Percentiles rank a stretch among this genome's conserved stretches.
Evolutionary conservation across 2,113 vertebrate genomes (phyloP).

Genomic region (Turdus rufiventris): DNA sequence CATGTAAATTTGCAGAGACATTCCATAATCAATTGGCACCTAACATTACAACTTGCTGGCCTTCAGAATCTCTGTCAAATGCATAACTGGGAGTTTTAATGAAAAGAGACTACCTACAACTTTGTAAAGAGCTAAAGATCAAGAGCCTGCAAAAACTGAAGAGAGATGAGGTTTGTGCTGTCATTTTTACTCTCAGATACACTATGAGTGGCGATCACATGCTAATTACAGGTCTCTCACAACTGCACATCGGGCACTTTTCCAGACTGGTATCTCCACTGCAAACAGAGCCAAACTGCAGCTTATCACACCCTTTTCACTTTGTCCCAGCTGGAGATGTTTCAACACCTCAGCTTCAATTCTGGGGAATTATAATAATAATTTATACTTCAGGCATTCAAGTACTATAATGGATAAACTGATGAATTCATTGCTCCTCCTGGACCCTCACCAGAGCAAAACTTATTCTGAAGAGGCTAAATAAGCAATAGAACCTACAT

Average conservation of each 20-base stretch:
- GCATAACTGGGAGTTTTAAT: neutral
- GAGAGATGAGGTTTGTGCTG: neutral
- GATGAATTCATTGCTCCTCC: neutral
- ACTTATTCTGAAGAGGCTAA: neutral
- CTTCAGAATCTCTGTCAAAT: neutral
- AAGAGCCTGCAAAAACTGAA: neutral
- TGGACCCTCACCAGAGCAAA: neutral
- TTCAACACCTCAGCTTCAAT: neutral
- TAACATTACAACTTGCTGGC: neutral
- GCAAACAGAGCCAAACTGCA: neutral
- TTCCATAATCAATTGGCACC: neutral
- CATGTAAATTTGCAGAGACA: neutral
- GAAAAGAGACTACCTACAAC: neutral
- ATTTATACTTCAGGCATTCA: neutral
- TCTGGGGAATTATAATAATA: neutral
- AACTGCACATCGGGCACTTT: neutral
- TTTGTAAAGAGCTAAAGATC: neutral
- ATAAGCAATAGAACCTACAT: neutral
- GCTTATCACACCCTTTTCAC: neutral
- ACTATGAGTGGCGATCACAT: accelerated
- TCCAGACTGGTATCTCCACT: conserved; percentile 1
- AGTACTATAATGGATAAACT: neutral
- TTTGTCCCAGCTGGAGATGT: neutral
- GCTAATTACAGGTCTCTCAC: neutral
- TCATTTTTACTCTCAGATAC: neutral